Evolutionary conservation across 2,113 vertebrate genomes (phyloP).

Genomic region (Ranitomeya variabilis): DNA sequence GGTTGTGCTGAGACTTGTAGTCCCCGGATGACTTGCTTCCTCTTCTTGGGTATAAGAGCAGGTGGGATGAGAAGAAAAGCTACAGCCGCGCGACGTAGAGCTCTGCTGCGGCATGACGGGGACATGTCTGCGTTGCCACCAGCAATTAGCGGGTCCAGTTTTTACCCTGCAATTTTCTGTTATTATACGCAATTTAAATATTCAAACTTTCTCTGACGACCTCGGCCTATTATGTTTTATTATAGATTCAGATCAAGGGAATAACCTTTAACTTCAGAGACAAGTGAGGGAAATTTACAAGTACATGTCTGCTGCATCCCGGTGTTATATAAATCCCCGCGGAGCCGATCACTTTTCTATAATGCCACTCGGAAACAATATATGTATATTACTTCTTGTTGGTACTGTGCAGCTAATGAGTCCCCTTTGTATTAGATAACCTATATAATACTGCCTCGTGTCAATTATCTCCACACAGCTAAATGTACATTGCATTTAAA

Average conservation of each 20-base stretch:
- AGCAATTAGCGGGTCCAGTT: constrained; percentile 72
- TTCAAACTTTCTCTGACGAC: constrained; percentile 78
- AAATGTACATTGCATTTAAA: constrained; percentile 79
- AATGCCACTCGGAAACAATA: constrained; percentile 79
- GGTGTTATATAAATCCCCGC: constrained; percentile 78
- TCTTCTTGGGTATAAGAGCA: neutral
- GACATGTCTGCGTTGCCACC: constrained; percentile 31
- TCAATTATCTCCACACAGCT: constrained; percentile 79
- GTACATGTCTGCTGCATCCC: constrained; percentile 83
- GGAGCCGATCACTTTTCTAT: constrained; percentile 77
- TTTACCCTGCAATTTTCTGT: constrained; percentile 80
- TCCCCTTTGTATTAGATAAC: constrained; percentile 81
- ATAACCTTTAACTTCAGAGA: constrained; percentile 89
- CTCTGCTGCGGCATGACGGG: neutral
- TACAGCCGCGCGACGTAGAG: neutral
- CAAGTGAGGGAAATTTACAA: constrained; percentile 86
- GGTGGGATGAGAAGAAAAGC: neutral
- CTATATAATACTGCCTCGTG: constrained; percentile 73
- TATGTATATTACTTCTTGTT: constrained; percentile 82
- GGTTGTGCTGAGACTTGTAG: neutral
- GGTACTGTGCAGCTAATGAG: constrained; percentile 79
- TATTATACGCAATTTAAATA: constrained; percentile 82
- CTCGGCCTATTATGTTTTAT: constrained; percentile 81
- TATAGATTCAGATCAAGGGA: constrained; percentile 86
- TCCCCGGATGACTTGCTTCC: neutral